Evolutionary conservation across 2,113 vertebrate species (phyloP).

Genomic region (Sinocyclocheilus anshuiensis): DNA sequence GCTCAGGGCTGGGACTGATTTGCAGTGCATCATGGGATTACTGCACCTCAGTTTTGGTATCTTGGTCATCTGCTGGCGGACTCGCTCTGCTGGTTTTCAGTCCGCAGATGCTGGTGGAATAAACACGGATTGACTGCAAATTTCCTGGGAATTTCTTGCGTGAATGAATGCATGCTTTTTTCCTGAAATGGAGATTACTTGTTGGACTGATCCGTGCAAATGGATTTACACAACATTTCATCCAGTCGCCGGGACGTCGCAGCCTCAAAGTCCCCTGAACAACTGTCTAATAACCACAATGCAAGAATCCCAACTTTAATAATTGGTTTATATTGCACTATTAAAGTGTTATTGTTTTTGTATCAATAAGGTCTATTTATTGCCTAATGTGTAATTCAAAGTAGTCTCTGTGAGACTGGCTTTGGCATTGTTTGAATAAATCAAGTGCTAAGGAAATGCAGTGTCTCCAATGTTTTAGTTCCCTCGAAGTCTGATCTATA

Average conservation of each 20-base stretch:
- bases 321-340: conserved; percentile 77
- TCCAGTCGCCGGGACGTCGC: neutral
- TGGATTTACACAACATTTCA: conserved; percentile 38
- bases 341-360: conserved; percentile 73
- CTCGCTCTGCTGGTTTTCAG: no score
- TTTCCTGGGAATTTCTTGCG: neutral
- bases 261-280: conserved; percentile 42
- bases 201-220: neutral
- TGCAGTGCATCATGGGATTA: conserved; percentile 2
- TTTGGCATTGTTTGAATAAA: conserved; percentile 78
- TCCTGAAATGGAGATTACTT: neutral
- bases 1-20: conserved; percentile 68
- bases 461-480: neutral
- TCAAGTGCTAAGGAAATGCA: conserved; percentile 63
- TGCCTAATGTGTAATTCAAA: conserved; percentile 75
- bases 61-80: no score
- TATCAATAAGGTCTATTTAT: conserved; percentile 78
- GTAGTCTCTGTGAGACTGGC: conserved; percentile 79
- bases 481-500: no score
- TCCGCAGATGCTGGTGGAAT: neutral
- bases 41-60: neutral
- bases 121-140: neutral
- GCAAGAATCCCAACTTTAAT: conserved; percentile 63
- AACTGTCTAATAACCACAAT: conserved; percentile 56
- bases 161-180: neutral